Evolutionary conservation across 2,797 vertebrate genomes (phyloP).

Genomic region (Glossophaga mutica): DNA sequence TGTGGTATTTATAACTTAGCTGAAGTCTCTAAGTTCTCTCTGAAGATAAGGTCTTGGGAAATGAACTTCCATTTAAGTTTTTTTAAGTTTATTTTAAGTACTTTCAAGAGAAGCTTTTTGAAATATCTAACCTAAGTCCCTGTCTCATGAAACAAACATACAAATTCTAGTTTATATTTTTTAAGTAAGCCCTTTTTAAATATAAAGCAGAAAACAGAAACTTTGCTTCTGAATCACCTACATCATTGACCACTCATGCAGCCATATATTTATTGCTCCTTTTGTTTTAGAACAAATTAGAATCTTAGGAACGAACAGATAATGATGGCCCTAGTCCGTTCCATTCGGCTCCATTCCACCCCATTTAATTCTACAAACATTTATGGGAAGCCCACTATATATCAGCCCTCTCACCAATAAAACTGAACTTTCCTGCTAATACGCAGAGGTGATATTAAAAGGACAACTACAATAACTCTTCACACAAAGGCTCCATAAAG

Average conservation of each 20-base stretch:
- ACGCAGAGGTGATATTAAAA: background rate
- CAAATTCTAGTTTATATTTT: background rate
- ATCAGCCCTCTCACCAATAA: background rate
- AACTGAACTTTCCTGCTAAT: background rate
- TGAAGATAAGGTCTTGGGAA: background rate
- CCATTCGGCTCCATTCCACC: background rate
- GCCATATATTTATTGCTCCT: background rate
- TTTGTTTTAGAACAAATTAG: conserved; percentile 1
- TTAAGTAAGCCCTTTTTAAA: background rate
- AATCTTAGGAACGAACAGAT: background rate
- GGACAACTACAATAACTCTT: background rate
- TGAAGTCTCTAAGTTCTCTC: background rate
- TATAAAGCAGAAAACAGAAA: background rate
- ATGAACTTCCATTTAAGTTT: background rate
- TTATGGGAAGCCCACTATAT: background rate
- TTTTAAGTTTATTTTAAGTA: background rate
- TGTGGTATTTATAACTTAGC: background rate
- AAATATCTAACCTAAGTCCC: background rate
- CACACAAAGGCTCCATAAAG: background rate
- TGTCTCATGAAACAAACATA: background rate
- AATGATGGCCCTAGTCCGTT: background rate
- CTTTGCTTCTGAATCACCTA: background rate
- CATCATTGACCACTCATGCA: background rate
- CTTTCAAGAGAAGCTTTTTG: background rate
- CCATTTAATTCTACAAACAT: background rate